Conservation (phyloP, 1,140 invertebrate genomes). For the Propsilocerus akamusi region DNA sequence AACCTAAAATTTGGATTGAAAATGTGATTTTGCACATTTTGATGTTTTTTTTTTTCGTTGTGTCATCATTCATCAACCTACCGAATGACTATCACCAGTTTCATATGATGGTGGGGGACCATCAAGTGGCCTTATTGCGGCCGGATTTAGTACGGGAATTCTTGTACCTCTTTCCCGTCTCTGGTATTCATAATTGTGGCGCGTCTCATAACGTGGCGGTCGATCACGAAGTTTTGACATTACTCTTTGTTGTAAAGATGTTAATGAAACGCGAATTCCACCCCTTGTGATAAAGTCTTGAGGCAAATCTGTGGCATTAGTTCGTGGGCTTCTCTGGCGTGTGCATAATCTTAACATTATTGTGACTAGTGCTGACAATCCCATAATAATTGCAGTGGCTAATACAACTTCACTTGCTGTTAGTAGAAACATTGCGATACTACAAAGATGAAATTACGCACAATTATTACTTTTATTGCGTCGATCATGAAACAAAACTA, state of each 20-base stretch:
- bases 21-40: no score
- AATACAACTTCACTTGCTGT: background rate
- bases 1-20: background rate
- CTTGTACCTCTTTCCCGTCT: background rate
- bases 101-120: background rate
- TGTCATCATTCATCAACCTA: background rate
- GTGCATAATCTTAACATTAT: background rate
- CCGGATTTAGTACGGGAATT: background rate
- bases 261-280: constrained; percentile 3
- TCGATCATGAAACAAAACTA: background rate
- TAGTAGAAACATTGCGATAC: background rate
- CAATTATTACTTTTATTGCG: background rate
- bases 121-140: background rate
- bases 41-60: no score
- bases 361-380: background rate
- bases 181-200: background rate
- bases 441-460: background rate
- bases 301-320: background rate
- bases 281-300: background rate
- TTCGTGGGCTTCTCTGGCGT: background rate
- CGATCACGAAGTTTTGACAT: constrained; percentile 6
- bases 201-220: constrained; percentile 5
- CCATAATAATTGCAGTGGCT: background rate
- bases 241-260: constrained; percentile 5
- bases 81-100: background rate